Evolutionary conservation across 1,140 invertebrate species (phyloP), one percentile per base, ranked within the genome.

Genomic region (Drosophila sechellia): DNA sequence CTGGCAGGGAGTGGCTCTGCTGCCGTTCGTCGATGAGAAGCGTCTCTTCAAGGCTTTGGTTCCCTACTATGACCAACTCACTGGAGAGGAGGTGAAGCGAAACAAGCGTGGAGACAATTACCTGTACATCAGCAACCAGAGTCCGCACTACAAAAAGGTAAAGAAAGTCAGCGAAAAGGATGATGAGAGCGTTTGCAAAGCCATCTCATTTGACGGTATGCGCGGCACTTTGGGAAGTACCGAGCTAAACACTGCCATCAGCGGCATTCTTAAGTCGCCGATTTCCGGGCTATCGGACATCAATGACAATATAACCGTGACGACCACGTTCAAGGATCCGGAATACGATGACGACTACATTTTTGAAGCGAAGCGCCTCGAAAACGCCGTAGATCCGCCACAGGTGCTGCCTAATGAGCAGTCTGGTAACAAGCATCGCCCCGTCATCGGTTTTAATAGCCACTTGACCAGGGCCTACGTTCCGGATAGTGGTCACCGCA

Each of bases 1-100:
- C 53, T 99, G 99, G 99, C 98, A 99, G 94, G 99, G 99, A 61
- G 99, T 99, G 10, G 99, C 99, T 5, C 92, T 99, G 10, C 93
- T 99, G 52, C 99, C 99, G 35, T 99, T 99, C 94, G 99, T 99
- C 0, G 98, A 99, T 90, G 98, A 99, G 93, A 94, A 94, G 46
- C 93, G 98, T 69, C 94, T 99, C 20, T 97, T 98, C 86, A 96
- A 96, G 80, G 97, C 98, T 2, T 93, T 99, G 17, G 93, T 95
- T 70, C 95, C 95, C 4, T 97, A 96, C 79, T 98, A 99, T 86
- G 92, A 94, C 1, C 93, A 95, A 54, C 93, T 99, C 34, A 96
- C 97, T 1, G 93, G 94, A 40, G 97, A 95, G 68, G 98, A 99
- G 93, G 93, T 90, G 49, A 92, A 94, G 80, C 94, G 95, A 48